These are phyloP conservation scores for Brachirus orientalis DNA, from an alignment of 2,113 vertebrate genomes.

Conservation along the genomic window DNA sequence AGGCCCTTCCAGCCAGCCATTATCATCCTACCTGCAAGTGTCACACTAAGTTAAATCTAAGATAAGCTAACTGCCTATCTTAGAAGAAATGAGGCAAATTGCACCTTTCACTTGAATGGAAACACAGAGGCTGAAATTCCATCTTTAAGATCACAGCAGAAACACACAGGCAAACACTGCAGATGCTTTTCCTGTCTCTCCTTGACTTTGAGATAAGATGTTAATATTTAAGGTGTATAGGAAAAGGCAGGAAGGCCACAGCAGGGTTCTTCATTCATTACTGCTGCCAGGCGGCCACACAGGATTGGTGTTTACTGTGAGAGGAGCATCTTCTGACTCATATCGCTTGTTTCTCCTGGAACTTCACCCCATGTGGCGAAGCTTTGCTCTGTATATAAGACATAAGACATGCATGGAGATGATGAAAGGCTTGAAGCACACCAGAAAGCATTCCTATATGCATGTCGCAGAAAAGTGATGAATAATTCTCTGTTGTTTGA, in stretches of 20 bases:
- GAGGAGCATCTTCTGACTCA: conserved; percentile 42
- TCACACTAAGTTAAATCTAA: too few relatives aligned
- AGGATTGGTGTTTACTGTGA: conserved; percentile 51
- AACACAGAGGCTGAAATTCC: too few relatives aligned
- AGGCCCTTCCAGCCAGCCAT: too few relatives aligned
- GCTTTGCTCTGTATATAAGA: conserved; percentile 16
- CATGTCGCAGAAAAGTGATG: conserved; percentile 18
- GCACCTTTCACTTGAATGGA: too few relatives aligned
- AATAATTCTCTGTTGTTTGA: conserved; percentile 38
- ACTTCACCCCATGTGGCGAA: conserved; percentile 44
- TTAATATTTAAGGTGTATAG: conserved; percentile 14
- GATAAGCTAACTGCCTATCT: too few relatives aligned
- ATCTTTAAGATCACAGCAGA: too few relatives aligned
- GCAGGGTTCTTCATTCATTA: conserved; percentile 61
- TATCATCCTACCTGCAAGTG: too few relatives aligned
- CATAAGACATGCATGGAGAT: conserved; percentile 26
- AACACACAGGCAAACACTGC: neutral
- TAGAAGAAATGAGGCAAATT: too few relatives aligned
- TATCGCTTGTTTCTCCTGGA: conserved; percentile 50
- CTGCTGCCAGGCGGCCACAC: conserved; percentile 10
- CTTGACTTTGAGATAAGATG: conserved; percentile 28
- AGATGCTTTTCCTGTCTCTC: neutral
- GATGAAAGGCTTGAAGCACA: too few relatives aligned
- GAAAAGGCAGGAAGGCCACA: conserved; percentile 18
- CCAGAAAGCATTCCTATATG: conserved; percentile 1